Evolutionary conservation across 2,888 invertebrate genomes (phyloP).

Genomic region (Epirrhoe tristata): DNA sequence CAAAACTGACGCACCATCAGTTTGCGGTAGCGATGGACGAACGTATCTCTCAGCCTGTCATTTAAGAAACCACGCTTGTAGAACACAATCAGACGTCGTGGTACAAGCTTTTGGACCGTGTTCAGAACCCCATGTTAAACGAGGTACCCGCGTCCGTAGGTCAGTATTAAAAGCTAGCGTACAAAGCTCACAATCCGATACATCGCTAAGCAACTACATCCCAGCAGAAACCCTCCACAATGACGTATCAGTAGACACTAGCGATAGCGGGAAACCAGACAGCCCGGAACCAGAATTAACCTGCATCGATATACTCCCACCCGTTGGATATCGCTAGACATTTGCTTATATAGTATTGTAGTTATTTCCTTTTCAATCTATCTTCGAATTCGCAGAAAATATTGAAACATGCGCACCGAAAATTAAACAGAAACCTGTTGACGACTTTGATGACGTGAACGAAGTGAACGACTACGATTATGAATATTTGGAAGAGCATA

Average conservation of each 20-base stretch:
- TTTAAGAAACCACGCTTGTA: slow-evolving; percentile 91
- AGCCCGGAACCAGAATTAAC: slow-evolving; percentile 77
- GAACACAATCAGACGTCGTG: slow-evolving; percentile 90
- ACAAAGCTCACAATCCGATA: slow-evolving; percentile 49
- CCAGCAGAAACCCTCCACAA: slow-evolving; percentile 65
- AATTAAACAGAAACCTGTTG: slow-evolving; percentile 45
- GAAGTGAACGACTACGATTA: slow-evolving; percentile 66
- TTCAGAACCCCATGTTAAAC: slow-evolving; percentile 83
- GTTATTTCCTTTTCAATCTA: slow-evolving; percentile 49
- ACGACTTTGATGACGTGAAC: slow-evolving; percentile 57
- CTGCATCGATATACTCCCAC: slow-evolving; percentile 76
- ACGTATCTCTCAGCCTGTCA: slow-evolving; percentile 93
- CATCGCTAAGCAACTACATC: slow-evolving; percentile 54
- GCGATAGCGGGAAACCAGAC: slow-evolving; percentile 79
- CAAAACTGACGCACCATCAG: slow-evolving; percentile 81
- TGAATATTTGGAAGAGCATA: slow-evolving; percentile 67
- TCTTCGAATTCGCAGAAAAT: slow-evolving; percentile 72
- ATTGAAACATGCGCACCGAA: slow-evolving; percentile 52
- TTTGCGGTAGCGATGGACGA: slow-evolving; percentile 91
- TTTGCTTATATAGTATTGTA: slow-evolving; percentile 55
- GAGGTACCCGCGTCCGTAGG: slow-evolving; percentile 78
- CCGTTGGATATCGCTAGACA: slow-evolving; percentile 78
- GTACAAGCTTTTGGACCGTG: slow-evolving; percentile 91
- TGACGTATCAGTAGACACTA: slow-evolving; percentile 76
- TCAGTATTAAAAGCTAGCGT: slow-evolving; percentile 49